These are phyloP conservation scores for Chesias legatella DNA, from an alignment of 2,888 invertebrate genomes.

Conservation along the genomic window DNA sequence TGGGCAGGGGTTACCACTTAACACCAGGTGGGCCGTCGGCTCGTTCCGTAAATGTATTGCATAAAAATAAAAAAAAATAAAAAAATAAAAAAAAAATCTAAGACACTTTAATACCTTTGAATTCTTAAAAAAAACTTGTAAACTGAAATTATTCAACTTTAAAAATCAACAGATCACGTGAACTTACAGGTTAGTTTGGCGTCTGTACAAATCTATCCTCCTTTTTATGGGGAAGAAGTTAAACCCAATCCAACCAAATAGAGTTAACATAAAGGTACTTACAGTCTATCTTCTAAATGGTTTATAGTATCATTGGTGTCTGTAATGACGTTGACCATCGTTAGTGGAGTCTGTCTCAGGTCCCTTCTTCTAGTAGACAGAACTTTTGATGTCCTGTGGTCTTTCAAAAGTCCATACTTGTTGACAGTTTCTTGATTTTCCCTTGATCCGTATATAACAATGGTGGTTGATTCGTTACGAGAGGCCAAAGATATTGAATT, in stretches of 20 bases:
- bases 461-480: neutral
- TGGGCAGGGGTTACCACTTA: no score
- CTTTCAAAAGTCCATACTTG: slow-evolving; percentile 47
- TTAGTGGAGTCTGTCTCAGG: slow-evolving; percentile 48
- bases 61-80: no score
- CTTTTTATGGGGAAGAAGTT: no score
- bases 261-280: slow-evolving; percentile 33
- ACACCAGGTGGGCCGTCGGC: no score
- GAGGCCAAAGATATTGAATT: neutral
- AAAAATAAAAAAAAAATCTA: no score
- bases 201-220: no score
- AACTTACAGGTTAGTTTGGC: no score
- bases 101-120: no score
- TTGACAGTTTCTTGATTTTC: slow-evolving; percentile 7
- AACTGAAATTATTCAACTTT: no score
- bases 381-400: slow-evolving; percentile 46
- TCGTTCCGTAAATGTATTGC: no score
- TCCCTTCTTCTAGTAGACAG: slow-evolving; percentile 49
- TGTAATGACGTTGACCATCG: slow-evolving; percentile 60
- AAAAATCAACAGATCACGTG: no score
- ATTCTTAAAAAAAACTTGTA: no score
- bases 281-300: slow-evolving; percentile 67
- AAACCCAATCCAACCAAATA: neutral
- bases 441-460: slow-evolving; percentile 3
- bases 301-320: slow-evolving; percentile 62